Conservation (phyloP, 2,113 vertebrate species). For the Lanius ludovicianus region DNA sequence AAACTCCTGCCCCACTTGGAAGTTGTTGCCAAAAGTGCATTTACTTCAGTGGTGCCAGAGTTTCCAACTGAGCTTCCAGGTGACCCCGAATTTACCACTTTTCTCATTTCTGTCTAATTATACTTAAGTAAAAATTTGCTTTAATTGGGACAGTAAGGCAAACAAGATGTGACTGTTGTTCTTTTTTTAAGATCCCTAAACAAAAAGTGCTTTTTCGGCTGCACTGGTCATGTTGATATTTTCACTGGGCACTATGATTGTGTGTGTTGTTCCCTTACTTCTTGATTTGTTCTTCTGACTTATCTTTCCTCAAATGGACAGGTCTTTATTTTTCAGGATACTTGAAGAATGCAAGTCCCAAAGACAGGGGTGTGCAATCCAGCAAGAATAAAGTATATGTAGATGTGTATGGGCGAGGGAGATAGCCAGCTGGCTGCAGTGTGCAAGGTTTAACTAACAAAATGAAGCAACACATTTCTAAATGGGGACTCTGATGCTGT, state of each 20-base stretch:
- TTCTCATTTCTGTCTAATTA: not conserved
- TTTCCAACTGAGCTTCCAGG: not conserved
- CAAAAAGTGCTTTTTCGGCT: not conserved
- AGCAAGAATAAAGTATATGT: not conserved
- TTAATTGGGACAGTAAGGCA: not conserved
- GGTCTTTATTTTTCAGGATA: slow-evolving; percentile 19
- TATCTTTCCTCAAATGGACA: not conserved
- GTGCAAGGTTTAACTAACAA: not conserved
- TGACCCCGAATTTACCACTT: not conserved
- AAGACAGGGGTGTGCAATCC: not conserved
- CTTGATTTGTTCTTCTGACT: not conserved
- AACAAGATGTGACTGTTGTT: not conserved
- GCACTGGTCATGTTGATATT: not conserved
- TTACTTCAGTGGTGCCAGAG: not conserved
- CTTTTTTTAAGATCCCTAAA: not conserved
- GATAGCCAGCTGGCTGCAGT: not conserved
- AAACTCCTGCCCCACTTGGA: not conserved
- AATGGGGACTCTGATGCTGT: slow-evolving; percentile 11
- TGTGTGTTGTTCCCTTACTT: not conserved
- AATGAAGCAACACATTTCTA: not conserved
- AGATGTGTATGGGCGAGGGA: not conserved
- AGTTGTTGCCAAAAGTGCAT: not conserved
- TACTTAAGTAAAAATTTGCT: not conserved
- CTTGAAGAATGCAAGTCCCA: not conserved
- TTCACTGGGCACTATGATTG: not conserved